Evolutionary conservation across 2,888 invertebrate genomes (phyloP).

Genomic region (Diaprepes abbreviatus): DNA sequence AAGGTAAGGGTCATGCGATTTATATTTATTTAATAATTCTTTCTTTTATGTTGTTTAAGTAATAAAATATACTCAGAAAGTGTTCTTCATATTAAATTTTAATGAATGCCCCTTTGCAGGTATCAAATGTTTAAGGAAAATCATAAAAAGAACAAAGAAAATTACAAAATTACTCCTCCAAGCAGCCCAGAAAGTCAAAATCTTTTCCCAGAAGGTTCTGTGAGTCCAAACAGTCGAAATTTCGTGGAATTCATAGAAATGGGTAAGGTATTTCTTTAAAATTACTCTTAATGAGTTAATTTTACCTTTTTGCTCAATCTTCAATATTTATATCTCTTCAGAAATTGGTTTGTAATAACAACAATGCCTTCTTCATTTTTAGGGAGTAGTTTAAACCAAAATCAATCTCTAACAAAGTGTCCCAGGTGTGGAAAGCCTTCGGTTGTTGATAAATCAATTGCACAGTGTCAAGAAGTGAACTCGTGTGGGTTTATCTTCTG

Average conservation of each 20-base stretch:
- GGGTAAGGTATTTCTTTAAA: conserved; percentile 21
- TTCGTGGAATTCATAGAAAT: conserved; percentile 55
- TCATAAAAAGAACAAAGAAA: conserved; percentile 59
- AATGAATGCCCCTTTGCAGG: too few relatives aligned
- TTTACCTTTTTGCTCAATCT: too few relatives aligned
- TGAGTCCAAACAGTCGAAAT: conserved; percentile 50
- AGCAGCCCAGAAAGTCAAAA: conserved; percentile 56
- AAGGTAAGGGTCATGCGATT: conserved; percentile 20
- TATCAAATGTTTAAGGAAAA: conserved; percentile 50
- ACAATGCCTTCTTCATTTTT: too few relatives aligned
- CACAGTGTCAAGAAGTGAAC: conserved; percentile 60
- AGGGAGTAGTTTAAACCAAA: conserved; percentile 54
- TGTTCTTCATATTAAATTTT: too few relatives aligned
- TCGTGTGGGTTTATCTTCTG: conserved; percentile 64
- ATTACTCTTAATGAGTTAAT: too few relatives aligned
- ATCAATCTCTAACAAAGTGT: conserved; percentile 62
- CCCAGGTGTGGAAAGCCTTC: conserved; percentile 59
- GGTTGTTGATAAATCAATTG: conserved; percentile 61
- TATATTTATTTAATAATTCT: background rate
- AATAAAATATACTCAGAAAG: too few relatives aligned
- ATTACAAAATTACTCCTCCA: conserved; percentile 61
- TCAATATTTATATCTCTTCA: too few relatives aligned
- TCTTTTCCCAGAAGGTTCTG: conserved; percentile 39
- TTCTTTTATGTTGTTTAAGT: too few relatives aligned
- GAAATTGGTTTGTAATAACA: too few relatives aligned